Evolutionary conservation across 2,888 invertebrate species (phyloP).

Genomic region (Mactromeris polynyma): DNA sequence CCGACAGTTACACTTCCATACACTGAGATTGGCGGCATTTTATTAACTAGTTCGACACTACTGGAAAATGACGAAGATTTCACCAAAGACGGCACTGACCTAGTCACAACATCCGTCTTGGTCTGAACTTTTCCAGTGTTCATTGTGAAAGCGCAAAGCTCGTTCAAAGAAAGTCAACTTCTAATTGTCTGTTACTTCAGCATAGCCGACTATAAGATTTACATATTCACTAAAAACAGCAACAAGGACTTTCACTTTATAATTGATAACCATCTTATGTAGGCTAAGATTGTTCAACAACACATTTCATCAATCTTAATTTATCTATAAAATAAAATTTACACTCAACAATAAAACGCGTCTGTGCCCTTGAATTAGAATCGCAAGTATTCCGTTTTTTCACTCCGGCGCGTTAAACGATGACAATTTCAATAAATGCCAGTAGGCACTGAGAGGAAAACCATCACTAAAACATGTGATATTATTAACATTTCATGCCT

Average conservation of each 20-base stretch:
- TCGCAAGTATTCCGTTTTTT: not conserved
- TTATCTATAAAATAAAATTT: not conserved
- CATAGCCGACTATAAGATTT: not conserved
- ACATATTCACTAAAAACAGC: not conserved
- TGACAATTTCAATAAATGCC: not conserved
- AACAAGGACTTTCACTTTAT: not conserved
- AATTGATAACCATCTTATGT: not conserved
- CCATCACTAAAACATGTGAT: not conserved
- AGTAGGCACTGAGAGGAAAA: not conserved
- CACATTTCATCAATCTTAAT: not conserved
- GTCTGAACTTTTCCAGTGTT: not conserved
- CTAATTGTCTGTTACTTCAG: not conserved
- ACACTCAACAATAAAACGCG: not conserved
- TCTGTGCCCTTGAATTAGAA: not conserved
- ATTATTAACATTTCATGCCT: not conserved
- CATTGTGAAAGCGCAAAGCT: not conserved
- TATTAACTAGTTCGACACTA: slow-evolving; percentile 5
- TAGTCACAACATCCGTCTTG: not conserved
- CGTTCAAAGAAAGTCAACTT: not conserved
- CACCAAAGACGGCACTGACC: not conserved
- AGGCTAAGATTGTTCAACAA: not conserved
- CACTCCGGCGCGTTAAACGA: not conserved
- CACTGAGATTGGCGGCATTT: not conserved
- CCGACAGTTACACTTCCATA: slow-evolving; percentile 17
- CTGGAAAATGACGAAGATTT: not conserved